These are phyloP conservation scores for Sinhomidia bicolor DNA, from an alignment of 2,888 invertebrate species.

Conservation along the genomic window DNA sequence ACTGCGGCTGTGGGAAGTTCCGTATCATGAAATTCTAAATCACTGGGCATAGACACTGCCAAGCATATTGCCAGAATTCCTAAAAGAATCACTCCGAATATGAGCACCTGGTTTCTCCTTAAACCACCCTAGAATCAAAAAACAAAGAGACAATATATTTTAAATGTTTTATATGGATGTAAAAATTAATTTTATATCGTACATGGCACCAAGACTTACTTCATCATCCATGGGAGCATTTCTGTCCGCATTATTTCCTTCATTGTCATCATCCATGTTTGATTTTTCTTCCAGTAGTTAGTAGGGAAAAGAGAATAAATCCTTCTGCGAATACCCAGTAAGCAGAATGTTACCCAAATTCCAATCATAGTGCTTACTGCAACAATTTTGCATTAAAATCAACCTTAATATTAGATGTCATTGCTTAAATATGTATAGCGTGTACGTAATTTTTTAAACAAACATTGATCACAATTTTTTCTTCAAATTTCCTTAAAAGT, in stretches of 20 bases:
- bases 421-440: too few species aligned
- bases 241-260: conserved; percentile 59
- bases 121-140: conserved; percentile 51
- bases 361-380: neutral
- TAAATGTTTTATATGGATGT: neutral
- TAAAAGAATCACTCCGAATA: conserved; percentile 72
- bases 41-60: conserved; percentile 74
- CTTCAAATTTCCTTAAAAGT: too few species aligned
- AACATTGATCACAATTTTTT: too few species aligned
- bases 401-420: too few species aligned
- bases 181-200: too few species aligned
- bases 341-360: neutral
- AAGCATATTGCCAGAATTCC: conserved; percentile 74
- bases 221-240: conserved; percentile 59
- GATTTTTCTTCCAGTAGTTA: neutral
- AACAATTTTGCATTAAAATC: too few species aligned
- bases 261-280: conserved; percentile 68
- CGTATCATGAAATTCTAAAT: conserved; percentile 71
- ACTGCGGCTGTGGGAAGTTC: conserved; percentile 50
- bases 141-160: too few species aligned
- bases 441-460: too few species aligned
- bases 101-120: conserved; percentile 72
- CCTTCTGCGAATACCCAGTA: neutral
- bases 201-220: too few species aligned
- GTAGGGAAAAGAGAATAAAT: neutral